A percentile compares a stretch with the other conserved stretches of the same genome.
phyloP scores from a whole-genome alignment of 1,140 invertebrate species.

The Coelopa frigida region DNA sequence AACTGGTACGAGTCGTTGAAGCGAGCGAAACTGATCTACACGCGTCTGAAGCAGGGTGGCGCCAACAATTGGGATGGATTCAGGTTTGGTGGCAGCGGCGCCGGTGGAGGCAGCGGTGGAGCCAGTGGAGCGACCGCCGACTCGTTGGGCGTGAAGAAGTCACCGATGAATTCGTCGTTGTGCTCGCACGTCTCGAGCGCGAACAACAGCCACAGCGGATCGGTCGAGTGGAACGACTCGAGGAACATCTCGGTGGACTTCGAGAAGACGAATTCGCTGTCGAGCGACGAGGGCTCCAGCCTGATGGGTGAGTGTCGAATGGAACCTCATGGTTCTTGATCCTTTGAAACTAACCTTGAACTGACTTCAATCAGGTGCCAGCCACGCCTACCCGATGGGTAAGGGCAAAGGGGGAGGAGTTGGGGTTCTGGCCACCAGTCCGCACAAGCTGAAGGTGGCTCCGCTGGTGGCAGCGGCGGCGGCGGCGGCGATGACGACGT shows the following conservation, averaged over 20 bases:
- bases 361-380: slow-evolving; percentile 1
- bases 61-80: slow-evolving; percentile 42
- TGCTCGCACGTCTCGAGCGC: slow-evolving; percentile 54
- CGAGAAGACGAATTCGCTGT: slow-evolving; percentile 50
- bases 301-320: slow-evolving; percentile 22
- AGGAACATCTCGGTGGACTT: slow-evolving; percentile 48
- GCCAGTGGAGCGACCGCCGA: slow-evolving; percentile 40
- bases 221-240: slow-evolving; percentile 65
- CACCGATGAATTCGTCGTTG: slow-evolving; percentile 41
- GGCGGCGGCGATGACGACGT: slow-evolving; percentile 9
- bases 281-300: slow-evolving; percentile 48
- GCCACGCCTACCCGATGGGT: slow-evolving; percentile 16
- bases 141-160: slow-evolving; percentile 43
- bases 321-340: too few relatives aligned
- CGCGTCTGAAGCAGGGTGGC: slow-evolving; percentile 49
- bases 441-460: slow-evolving; percentile 41
- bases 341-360: neutral
- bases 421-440: slow-evolving; percentile 27
- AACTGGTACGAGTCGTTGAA: slow-evolving; percentile 58
- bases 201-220: slow-evolving; percentile 63
- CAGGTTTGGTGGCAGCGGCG: slow-evolving; percentile 38
- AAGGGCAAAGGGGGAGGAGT: slow-evolving; percentile 33
- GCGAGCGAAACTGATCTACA: slow-evolving; percentile 59
- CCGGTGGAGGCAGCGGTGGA: slow-evolving; percentile 21
- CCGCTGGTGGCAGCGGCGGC: neutral